Base-by-base conservation (phyloP, 2,888 invertebrate genomes). In the Pomacea canaliculata region DNA sequence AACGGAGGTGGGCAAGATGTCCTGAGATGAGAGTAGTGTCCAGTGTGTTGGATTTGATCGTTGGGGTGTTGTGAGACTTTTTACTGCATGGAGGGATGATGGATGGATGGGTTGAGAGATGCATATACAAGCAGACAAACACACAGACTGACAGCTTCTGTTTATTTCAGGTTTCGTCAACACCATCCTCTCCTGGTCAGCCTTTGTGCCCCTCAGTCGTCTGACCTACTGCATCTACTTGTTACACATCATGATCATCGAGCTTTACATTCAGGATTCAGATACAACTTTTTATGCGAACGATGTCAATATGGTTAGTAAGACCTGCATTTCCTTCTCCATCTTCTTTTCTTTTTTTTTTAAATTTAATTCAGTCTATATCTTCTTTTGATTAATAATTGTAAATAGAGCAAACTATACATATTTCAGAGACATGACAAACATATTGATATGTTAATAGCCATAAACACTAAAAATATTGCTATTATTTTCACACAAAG, bases 191-290 rank as follows among this genome's bases (percentile, higher is more conserved):
- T 95, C 96, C 0, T 95, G 95, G 91, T 94, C 94, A 75, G 94
- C 95, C 0, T 93, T 97, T 83, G 93, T 96, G 86, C 98, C 97
- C 0, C 92, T 98, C 70, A 96, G 96, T 87, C 93, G 97, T 75
- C 93, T 98, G 81, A 97, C 97, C 7, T 98, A 97, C 92, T 96
- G 97, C 91, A 96, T 97, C 66, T 98, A 98, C 92, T 93, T 98
- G 59, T 75, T 86, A 19, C 87, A 87, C 71, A 82, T 83, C 13
- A 73, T 83, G 48, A 66, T 87, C 65, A 80, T 85, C 65, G 0
- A 27, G 8, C 48, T 76, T 4, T 70, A 69, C 62, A 46, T 68
- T 23, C 70, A 51, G 56, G 79, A 80, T 63, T 48, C 71, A 62
- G 70, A 75, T 19, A 59, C 46, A 2, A n/a, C 71, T 0, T 69